A percentile compares a stretch with the other conserved stretches of the same genome.
Evolutionary conservation across 1,140 invertebrate genomes (phyloP).

Genomic region (Cepaea nemoralis): DNA sequence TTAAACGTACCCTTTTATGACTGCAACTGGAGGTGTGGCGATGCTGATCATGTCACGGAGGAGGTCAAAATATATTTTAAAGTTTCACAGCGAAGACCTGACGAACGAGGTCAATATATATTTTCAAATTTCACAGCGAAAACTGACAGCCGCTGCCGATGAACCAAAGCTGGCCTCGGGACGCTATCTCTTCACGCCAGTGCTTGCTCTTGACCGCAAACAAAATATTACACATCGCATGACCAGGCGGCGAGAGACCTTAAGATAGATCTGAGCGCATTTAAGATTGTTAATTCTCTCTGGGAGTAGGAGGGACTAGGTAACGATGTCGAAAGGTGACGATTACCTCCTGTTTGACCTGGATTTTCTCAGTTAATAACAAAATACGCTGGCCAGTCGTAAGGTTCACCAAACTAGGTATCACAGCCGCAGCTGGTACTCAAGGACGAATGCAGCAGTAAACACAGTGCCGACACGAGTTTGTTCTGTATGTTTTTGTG

Average conservation of each 20-base stretch:
- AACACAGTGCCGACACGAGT: no score
- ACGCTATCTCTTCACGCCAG: conserved; percentile 1
- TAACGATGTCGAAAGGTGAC: no score
- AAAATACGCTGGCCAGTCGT: no score
- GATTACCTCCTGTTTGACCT: no score
- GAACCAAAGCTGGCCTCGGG: background rate
- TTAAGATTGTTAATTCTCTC: conserved; percentile 7
- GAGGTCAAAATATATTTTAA: background rate
- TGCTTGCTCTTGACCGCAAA: background rate
- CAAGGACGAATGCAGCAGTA: no score
- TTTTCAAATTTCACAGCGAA: background rate
- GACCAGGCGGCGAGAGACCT: background rate
- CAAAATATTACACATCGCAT: conserved; percentile 10
- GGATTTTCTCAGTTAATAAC: no score
- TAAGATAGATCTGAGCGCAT: background rate
- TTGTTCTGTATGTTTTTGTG: no score
- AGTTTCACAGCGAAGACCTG: background rate
- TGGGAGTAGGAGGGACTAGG: no score
- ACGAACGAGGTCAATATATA: conserved; percentile 1
- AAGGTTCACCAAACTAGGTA: no score
- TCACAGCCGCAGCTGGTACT: no score
- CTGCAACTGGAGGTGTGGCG: background rate
- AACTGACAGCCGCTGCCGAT: background rate
- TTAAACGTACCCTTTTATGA: background rate
- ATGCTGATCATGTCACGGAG: background rate